A percentile compares a stretch with the other conserved stretches of the same genome.
Evolutionary conservation across 2,113 vertebrate species (phyloP).

Genomic region (Hippocampus guttulatus): DNA sequence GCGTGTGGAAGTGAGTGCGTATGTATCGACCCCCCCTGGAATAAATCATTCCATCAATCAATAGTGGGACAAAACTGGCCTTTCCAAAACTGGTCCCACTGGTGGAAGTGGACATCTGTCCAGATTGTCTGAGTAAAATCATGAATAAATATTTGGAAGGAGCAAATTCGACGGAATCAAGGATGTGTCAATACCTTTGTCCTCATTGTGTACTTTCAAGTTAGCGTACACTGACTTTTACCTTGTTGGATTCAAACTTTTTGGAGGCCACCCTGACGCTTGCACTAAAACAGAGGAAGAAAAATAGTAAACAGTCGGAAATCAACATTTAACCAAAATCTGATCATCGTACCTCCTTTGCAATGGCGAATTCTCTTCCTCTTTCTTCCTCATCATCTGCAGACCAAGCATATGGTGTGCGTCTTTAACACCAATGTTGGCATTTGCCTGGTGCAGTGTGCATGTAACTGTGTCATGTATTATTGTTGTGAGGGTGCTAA

Average conservation of each 20-base stretch:
- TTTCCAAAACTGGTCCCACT: neutral
- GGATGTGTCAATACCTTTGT: neutral
- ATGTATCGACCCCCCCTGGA: no score
- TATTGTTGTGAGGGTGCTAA: neutral
- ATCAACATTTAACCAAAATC: neutral
- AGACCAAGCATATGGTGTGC: neutral
- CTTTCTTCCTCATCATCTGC: constrained; percentile 70
- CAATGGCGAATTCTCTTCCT: constrained; percentile 58
- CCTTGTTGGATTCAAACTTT: constrained; percentile 56
- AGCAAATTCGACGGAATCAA: neutral
- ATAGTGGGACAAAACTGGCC: neutral
- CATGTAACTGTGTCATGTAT: neutral
- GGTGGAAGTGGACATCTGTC: neutral
- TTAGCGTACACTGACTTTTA: constrained; percentile 33
- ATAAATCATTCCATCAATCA: no score
- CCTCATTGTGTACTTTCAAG: neutral
- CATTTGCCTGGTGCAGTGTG: neutral
- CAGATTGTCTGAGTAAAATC: no score
- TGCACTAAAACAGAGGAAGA: constrained; percentile 48
- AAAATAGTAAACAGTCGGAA: neutral
- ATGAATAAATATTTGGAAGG: no score
- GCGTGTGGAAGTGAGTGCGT: no score
- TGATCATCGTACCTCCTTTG: constrained; percentile 62
- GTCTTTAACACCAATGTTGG: neutral
- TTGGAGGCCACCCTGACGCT: constrained; percentile 65